These are phyloP conservation scores for Trichonephila clavata DNA, from an alignment of 1,140 invertebrate species.

Conservation along the genomic window DNA sequence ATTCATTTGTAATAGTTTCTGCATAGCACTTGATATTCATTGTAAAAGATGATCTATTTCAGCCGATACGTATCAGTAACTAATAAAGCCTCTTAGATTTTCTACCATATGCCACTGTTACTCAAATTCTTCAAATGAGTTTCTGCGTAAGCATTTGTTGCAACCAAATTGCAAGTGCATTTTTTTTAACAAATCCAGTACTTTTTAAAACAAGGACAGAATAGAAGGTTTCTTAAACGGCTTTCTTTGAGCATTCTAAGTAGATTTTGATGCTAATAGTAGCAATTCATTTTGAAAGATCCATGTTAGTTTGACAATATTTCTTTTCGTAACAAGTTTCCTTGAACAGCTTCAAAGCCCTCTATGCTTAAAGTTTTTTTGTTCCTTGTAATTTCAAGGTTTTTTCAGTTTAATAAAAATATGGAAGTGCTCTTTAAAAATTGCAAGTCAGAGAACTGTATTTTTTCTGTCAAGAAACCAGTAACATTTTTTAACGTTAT, in stretches of 20 bases:
- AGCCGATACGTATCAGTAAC: too few species aligned
- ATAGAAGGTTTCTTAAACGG: neutral
- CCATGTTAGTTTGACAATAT: slow-evolving; percentile 30
- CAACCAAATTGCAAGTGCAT: neutral
- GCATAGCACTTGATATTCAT: too few species aligned
- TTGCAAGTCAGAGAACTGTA: neutral
- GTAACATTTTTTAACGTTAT: too few species aligned
- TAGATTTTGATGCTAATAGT: neutral
- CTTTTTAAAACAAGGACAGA: neutral
- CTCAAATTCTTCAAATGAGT: neutral
- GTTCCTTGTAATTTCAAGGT: neutral
- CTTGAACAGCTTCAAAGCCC: neutral
- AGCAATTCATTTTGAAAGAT: slow-evolving; percentile 28
- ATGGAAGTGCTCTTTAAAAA: neutral
- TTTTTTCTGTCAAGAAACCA: too few species aligned
- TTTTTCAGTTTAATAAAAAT: neutral
- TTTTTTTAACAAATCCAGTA: neutral
- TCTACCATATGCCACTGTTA: neutral
- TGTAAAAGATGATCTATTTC: too few species aligned
- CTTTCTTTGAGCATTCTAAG: slow-evolving; percentile 5
- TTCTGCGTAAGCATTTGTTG: neutral
- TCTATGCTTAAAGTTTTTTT: neutral
- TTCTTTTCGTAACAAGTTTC: neutral
- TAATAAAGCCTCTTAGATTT: too few species aligned
- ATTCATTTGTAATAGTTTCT: too few species aligned